Percentiles rank a stretch among this genome's conserved stretches.
phyloP scores from a whole-genome alignment of 37 sponge, comb jelly and placozoan species.

The Aphrocallistes beatrix region DNA sequence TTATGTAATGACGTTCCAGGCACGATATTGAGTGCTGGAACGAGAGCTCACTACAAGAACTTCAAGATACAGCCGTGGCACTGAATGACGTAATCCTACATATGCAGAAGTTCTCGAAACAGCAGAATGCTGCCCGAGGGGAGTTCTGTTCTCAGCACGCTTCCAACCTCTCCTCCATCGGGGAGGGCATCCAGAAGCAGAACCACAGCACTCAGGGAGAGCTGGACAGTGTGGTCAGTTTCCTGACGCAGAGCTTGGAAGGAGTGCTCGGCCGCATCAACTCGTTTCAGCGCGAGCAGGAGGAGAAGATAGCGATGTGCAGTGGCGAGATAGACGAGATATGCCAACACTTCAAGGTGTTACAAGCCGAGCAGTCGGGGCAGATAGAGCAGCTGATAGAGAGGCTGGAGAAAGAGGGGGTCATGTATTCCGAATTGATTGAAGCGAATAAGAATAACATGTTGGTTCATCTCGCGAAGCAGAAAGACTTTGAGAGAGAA shows the following conservation, averaged over 20 bases:
- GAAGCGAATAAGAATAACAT: not conserved
- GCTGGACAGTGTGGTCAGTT: not conserved
- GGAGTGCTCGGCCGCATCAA: not conserved
- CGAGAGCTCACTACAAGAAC: not conserved
- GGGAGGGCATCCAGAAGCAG: not conserved
- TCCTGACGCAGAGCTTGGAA: not conserved
- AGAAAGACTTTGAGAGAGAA: not conserved
- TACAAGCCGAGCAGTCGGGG: not conserved
- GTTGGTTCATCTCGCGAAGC: not conserved
- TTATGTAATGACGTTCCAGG: not conserved
- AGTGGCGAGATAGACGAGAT: not conserved
- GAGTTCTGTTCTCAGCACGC: not conserved
- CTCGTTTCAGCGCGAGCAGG: not conserved
- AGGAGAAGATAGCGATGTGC: not conserved
- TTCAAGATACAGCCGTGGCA: not conserved
- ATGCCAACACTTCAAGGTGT: not conserved
- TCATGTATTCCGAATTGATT: not conserved
- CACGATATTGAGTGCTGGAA: not conserved
- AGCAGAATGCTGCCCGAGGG: not conserved
- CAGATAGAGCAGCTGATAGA: not conserved
- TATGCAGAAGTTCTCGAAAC: not conserved
- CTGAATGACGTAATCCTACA: conserved; percentile 18
- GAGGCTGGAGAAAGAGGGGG: not conserved
- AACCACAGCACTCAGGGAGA: not conserved
- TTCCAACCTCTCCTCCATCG: not conserved